Conservation (phyloP, 2,113 vertebrate genomes). For the Tragulus kanchil region DNA sequence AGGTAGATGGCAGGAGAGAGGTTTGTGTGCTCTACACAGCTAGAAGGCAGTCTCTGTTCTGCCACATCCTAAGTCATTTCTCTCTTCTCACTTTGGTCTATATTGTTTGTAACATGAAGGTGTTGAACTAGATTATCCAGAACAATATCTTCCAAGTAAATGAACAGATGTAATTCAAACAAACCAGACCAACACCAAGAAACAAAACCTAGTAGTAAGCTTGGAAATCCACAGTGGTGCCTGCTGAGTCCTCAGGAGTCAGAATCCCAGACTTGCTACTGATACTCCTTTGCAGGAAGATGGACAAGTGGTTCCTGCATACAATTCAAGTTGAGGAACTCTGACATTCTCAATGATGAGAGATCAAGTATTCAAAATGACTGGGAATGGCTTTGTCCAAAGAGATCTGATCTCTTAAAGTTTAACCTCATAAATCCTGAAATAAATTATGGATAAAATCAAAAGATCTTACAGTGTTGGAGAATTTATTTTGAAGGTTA, state of each 20-base stretch:
- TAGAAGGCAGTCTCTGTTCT: not conserved
- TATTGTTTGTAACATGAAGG: not conserved
- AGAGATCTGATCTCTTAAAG: not conserved
- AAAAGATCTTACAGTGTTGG: not conserved
- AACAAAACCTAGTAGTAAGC: not conserved
- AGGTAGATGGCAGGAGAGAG: not conserved
- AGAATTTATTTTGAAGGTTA: slow-evolving; percentile 4
- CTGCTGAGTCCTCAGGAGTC: not conserved
- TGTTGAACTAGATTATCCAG: not conserved
- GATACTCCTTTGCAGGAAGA: not conserved
- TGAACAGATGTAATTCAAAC: not conserved
- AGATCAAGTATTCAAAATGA: not conserved
- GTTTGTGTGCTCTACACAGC: no score
- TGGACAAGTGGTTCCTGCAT: not conserved
- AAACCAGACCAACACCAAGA: not conserved
- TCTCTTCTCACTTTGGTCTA: slow-evolving; percentile 4
- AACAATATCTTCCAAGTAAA: not conserved
- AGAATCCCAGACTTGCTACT: not conserved
- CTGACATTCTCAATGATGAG: not conserved
- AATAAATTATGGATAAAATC: not conserved
- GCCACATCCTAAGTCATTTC: not conserved
- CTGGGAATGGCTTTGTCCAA: not conserved
- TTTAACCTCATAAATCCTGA: slow-evolving; percentile 5
- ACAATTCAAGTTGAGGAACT: not conserved
- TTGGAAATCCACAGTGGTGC: not conserved